Base-by-base conservation (phyloP, 2,113 vertebrate species). In the Malurus cyaneus region DNA sequence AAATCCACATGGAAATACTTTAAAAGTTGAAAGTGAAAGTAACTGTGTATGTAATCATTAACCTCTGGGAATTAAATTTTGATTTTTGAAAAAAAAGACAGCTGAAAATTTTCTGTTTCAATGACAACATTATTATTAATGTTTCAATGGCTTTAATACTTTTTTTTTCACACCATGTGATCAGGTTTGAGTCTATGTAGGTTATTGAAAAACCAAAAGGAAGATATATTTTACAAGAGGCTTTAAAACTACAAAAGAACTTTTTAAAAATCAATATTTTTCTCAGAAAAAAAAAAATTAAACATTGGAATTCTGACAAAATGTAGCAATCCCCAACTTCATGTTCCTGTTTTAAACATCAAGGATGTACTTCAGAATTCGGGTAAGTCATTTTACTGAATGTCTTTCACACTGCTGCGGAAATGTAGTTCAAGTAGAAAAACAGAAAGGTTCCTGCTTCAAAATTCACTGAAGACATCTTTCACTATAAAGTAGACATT, bases 211-310 rank as follows among this genome's bases (percentile, higher is more conserved):
- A 60, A 26, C 0, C 7, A 36, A 77, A 66, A 77, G 17, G 2
- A 32, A 46, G 2, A 23, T 34, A 2, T 1, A 42, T 64, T 88
- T 85, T 88, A 41, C 19, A 80, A 83, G 14, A 69, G 11, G 12
- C 29, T 61, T 71, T 65, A 88, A 54, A 82, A 50, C 5, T 6
- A 3, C 12, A 52, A 82, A 72, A 84, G 1, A 32, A 57, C 1
- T 50, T 54, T n/a, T 9, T 3, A 62, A 57, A 72, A 44, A 2
- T 0, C 0, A 5, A 0, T 31, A 34, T 44, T 60, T 86, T 66
- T 64, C 3, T 77, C 32, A 89, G 31, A 65, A 73, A 59, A 62
- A 73, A n/a, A n/a, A 87, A 19, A 36, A 36, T 36, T 11, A 12
- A 47, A 47, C 36, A 47, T 3, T 70, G 24, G 16, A 64, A 70